Evolutionary conservation across 1,140 invertebrate species (phyloP).

Genomic region (Drosophila asahinai): DNA sequence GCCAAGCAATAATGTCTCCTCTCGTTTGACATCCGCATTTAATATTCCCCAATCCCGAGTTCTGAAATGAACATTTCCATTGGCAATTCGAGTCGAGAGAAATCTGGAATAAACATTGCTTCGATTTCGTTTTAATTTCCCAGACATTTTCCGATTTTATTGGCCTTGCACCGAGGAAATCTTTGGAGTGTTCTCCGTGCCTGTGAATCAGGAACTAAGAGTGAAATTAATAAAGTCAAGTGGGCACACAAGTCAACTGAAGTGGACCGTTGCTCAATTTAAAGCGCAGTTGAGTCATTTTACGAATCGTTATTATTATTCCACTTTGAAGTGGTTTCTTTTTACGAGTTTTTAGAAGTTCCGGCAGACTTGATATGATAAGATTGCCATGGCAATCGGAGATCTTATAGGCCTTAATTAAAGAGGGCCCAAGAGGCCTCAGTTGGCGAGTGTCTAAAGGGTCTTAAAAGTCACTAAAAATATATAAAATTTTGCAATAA

Average conservation of each 20-base stretch:
- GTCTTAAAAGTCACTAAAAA: too few species aligned
- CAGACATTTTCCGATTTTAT: slow-evolving; percentile 36
- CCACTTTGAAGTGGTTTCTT: slow-evolving; percentile 4
- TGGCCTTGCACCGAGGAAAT: slow-evolving; percentile 25
- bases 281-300: slow-evolving; percentile 8
- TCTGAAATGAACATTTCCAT: slow-evolving; percentile 40
- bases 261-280: slow-evolving; percentile 16
- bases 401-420: neutral
- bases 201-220: slow-evolving; percentile 7
- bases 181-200: neutral
- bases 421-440: neutral
- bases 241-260: slow-evolving; percentile 20
- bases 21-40: slow-evolving; percentile 74
- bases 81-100: slow-evolving; percentile 21
- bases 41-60: slow-evolving; percentile 47
- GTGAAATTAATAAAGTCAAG: slow-evolving; percentile 28
- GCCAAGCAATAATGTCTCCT: slow-evolving; percentile 65
- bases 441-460: neutral
- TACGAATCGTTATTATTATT: slow-evolving; percentile 5
- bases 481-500: neutral
- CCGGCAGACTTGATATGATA: too few species aligned
- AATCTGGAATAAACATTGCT: slow-evolving; percentile 26
- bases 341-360: neutral
- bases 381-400: neutral
- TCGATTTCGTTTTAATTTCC: slow-evolving; percentile 38